Evolutionary conservation across 2,113 vertebrate genomes (phyloP).

Genomic region (Herpetotheres cachinnans): DNA sequence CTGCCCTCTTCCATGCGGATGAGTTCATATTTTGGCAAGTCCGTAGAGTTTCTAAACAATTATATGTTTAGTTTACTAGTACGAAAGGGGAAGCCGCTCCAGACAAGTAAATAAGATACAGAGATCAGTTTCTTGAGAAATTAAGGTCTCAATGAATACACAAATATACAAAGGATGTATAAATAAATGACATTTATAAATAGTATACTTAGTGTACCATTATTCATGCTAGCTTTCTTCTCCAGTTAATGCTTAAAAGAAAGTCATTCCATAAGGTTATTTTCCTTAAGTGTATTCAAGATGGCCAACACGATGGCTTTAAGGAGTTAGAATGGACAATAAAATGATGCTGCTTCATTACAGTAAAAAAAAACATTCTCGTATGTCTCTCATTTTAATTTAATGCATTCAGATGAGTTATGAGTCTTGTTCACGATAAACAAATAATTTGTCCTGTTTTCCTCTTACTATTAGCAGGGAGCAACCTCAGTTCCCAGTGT

Average conservation of each 20-base stretch:
- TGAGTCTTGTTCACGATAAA: not conserved
- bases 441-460: not conserved
- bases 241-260: not conserved
- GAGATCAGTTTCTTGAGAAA: constrained; percentile 49
- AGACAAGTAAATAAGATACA: constrained; percentile 27
- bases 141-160: constrained; percentile 21
- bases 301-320: not conserved
- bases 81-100: constrained; percentile 32
- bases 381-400: not conserved
- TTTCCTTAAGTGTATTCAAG: not conserved
- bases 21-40: constrained; percentile 63
- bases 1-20: constrained; percentile 12
- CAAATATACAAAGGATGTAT: constrained; percentile 49
- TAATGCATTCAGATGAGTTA: not conserved
- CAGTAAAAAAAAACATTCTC: not conserved
- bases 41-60: constrained; percentile 46
- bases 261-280: not conserved
- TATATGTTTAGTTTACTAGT: constrained; percentile 47
- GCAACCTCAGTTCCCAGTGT: not conserved
- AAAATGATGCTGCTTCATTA: not conserved
- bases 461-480: not conserved
- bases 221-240: not conserved
- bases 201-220: not conserved
- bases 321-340: not conserved
- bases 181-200: constrained; percentile 56